Conservation (phyloP, 2,888 invertebrate species). For the Brenthis daphne region DNA sequence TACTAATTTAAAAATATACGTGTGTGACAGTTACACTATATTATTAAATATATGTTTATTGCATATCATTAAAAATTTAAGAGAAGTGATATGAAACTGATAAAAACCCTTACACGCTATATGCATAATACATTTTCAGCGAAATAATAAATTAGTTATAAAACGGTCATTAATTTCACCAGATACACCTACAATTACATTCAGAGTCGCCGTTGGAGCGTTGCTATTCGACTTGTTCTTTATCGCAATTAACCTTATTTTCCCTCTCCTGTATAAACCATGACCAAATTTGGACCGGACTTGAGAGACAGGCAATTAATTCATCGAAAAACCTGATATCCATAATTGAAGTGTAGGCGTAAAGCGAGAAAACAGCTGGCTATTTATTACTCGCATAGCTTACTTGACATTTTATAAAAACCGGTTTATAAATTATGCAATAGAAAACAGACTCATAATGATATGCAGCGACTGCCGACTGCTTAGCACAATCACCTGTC, state of each 20-base stretch:
- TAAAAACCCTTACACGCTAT: not conserved
- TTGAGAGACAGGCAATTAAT: constrained; percentile 55
- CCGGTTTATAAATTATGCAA: constrained; percentile 75
- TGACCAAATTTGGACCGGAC: constrained; percentile 52
- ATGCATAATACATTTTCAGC: not conserved
- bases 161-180: constrained; percentile 20
- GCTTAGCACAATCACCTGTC: constrained; percentile 70
- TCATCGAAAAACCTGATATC: constrained; percentile 54
- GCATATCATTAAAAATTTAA: too few species aligned
- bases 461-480: constrained; percentile 55
- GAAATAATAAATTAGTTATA: constrained; percentile 21
- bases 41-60: too few species aligned
- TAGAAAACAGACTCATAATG: constrained; percentile 63
- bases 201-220: constrained; percentile 1
- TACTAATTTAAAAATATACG: not conserved
- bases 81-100: too few species aligned
- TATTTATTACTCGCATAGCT: constrained; percentile 58
- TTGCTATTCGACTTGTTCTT: constrained; percentile 27
- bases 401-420: constrained; percentile 68
- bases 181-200: constrained; percentile 13
- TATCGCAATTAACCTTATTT: constrained; percentile 51
- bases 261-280: constrained; percentile 47
- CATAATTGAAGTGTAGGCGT: constrained; percentile 60
- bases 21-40: too few species aligned
- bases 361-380: constrained; percentile 62